Base-by-base conservation (phyloP, 2,888 invertebrate species). In the Petrolisthes cinctipes region DNA sequence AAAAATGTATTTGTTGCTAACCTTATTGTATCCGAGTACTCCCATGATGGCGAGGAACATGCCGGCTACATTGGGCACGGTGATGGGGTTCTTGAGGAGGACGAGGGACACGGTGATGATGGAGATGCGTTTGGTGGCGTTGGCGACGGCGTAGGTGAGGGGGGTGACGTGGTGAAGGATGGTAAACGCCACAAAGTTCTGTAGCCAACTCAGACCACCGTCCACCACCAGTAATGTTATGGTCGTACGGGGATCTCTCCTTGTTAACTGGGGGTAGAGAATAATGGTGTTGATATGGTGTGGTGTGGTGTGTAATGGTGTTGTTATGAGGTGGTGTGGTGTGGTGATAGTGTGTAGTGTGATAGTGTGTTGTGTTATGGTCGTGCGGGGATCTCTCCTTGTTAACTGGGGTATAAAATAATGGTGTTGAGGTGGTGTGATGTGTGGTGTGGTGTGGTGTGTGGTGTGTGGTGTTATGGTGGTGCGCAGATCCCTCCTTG, bases 101-200 rank as follows among this genome's bases (percentile, higher is more conserved):
- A 98, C 93, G 91, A 99, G 94, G 80, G 98, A 98, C 61, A 97
- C 95, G 14, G 95, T 96, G 92, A 99, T 98, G 86, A 99, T 97
- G 91, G 96, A 96, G 91, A 98, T 97, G 91, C 98, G 94, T 94
- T 99, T 99, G 85, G 98, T 97, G 54, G 97, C 97, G 93, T 97
- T 98, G 84, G 98, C 98, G 86, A 99, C 98, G 0, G 98, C 98
- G 93, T 99, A 99, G 0, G 97, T 97, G 61, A 99, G 94, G 73
- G 99, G 98, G n/a, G 98, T 95, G 71, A 99, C 97, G 91, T 94
- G 91, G 75, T 91, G 97, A 91, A 99, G 94, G 85, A 99, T 96
- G 91, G 97, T 97, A 94, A 99, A 99, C 0, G 99, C 99, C 84
- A 98, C 95, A 92, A 98, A 96, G 92, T 98, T 99, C 93, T 99